phyloP scores from a whole-genome alignment of 2,888 invertebrate genomes.

The Pecten maximus region DNA sequence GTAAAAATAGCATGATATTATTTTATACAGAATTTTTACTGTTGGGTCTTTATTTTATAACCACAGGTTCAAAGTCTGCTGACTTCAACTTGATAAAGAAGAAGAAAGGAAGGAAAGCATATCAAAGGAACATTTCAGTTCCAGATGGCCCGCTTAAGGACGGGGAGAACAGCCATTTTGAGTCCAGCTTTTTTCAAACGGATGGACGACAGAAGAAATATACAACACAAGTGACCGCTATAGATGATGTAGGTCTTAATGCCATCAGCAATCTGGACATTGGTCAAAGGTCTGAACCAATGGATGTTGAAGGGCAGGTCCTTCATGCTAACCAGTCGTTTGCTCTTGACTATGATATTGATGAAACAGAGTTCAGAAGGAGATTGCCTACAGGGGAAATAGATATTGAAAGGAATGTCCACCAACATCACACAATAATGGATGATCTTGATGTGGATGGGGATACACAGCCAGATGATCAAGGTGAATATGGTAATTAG shows the following conservation, averaged over 20 bases:
- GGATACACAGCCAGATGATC: conserved; percentile 22
- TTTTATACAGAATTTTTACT: too few relatives aligned
- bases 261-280: background rate
- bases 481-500: background rate
- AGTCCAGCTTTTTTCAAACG: background rate
- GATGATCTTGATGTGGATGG: conserved; percentile 42
- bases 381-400: conserved; percentile 36
- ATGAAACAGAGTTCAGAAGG: conserved; percentile 37
- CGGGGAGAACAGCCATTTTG: background rate
- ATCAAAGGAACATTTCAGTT: background rate
- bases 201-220: background rate
- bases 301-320: background rate
- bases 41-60: background rate
- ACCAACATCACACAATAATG: conserved; percentile 35
- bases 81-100: background rate
- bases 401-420: conserved; percentile 10
- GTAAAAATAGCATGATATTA: too few relatives aligned
- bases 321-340: conserved; percentile 38
- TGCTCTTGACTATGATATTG: conserved; percentile 45
- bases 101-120: background rate
- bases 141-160: background rate
- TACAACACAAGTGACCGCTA: background rate
- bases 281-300: background rate
- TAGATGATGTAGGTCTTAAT: conserved; percentile 3
- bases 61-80: background rate